Base-by-base conservation (phyloP, 2,888 invertebrate species). In the Xanthorhoe spadicearia region DNA sequence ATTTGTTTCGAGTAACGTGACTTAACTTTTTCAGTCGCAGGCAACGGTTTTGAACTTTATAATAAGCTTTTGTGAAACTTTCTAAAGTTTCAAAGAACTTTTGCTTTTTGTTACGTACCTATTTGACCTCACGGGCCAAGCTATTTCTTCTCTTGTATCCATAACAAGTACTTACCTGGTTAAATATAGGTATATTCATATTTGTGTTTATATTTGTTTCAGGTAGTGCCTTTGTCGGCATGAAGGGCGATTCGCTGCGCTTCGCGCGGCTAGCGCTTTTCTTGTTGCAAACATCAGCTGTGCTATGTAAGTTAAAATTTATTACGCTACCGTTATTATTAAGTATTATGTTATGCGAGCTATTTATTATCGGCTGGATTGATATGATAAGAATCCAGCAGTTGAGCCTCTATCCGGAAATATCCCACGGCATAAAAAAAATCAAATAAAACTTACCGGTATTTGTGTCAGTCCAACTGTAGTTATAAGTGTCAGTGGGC, bases 221-320 rank as follows among this genome's bases (percentile, higher is more conserved):
- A 91, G 91, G 82, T 81, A 81, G 81, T 69, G 78, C 76, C 74
- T 73, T 66, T 76, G 76, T 81, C 85, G 84, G 76, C 68, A 93
- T 93, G 93, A 85, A 80, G 83, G 85, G 86, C 77, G 88, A 86
- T 72, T 83, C 85, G 85, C 87, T 90, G 85, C 89, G 89, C 83
- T 74, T 88, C 72, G 89, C 91, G 87, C 89, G 83, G 84, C 84
- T 92, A 72, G 87, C 86, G 81, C 77, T 92, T 72, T 77, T 93
- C 64, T 77, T 91, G 74, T 71, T 93, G 67, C 92, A 93, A 74
- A 86, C 86, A 62, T 84, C 92, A 35, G 80, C 85, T 64, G 92
- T 84, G 43, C 81, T 90, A 62, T 86, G 92, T 92, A 77, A 89
- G 90, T 88, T 60, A 61, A 50, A 15, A 62, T 59, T 62, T 52